These are phyloP conservation scores for Sanderia malayensis DNA, from an alignment of 30 jellyfish, hydroid and myxozoan genomes.

Conservation along the genomic window DNA sequence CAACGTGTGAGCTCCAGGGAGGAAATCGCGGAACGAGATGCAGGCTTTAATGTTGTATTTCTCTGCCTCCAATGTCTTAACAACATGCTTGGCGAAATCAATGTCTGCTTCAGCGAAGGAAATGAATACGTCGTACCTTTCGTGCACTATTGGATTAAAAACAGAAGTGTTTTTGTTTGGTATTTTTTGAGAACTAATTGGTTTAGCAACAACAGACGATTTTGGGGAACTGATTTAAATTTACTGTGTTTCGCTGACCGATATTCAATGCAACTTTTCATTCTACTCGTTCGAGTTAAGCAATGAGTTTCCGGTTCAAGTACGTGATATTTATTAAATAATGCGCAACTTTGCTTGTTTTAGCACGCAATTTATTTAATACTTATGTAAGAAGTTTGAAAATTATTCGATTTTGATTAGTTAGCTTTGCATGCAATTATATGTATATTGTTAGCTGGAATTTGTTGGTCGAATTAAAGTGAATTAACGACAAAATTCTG, in stretches of 20 bases:
- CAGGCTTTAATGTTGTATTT: slow-evolving; percentile 55
- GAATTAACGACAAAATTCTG: too few relatives aligned
- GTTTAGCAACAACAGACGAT: too few relatives aligned
- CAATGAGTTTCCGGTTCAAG: background rate
- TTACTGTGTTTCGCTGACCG: background rate
- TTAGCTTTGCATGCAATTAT: too few relatives aligned
- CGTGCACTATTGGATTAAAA: slow-evolving; percentile 38
- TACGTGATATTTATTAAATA: background rate
- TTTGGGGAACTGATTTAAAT: background rate
- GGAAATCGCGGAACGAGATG: slow-evolving; percentile 70
- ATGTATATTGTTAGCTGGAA: too few relatives aligned
- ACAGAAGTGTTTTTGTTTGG: background rate
- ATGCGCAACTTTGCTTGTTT: too few relatives aligned
- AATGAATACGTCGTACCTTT: slow-evolving; percentile 78
- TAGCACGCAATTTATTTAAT: too few relatives aligned
- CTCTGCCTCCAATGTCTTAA: slow-evolving; percentile 35
- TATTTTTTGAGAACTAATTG: background rate
- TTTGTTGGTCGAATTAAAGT: too few relatives aligned
- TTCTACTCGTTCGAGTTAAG: background rate
- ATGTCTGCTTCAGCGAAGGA: slow-evolving; percentile 76
- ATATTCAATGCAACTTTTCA: too few relatives aligned
- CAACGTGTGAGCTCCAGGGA: slow-evolving; percentile 69
- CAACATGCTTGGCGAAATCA: slow-evolving; percentile 67
- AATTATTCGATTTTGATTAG: too few relatives aligned
- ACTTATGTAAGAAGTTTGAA: too few relatives aligned